Evolutionary conservation across 2,113 vertebrate species (phyloP), one percentile per base, ranked within the genome.

Genomic region (Mus spicilegus): DNA sequence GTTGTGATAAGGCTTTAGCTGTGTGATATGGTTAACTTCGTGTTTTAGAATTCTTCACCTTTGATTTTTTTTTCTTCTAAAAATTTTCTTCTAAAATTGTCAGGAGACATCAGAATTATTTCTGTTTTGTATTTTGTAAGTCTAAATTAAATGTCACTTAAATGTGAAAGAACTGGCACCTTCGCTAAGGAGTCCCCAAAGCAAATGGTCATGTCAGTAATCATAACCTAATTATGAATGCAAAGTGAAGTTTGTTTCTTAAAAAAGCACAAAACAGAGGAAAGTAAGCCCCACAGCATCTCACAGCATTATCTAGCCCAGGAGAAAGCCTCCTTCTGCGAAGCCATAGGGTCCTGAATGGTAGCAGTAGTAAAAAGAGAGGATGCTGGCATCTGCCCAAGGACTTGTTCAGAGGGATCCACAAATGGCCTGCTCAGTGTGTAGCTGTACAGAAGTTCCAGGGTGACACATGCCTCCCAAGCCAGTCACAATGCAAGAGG

Each of bases 401-500:
- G 96, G 95, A 94, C 97, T 54, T 98, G 96, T 98, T 95, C 98
- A 97, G 97, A 96, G 95, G 96, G 97, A 96, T 82, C 97, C 95
- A 98, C 97, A 86, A 97, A 97, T 89, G 98, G 97, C 98, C 97
- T 95, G 93, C 97, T 72, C 95, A 97, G 97, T 96, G 97, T 98
- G 98, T 97, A 98, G 98, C 98, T 98, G 96, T 98, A 97, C 98
- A 97, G 85, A 98, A 98, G 97, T 98, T 96, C 96, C 96, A 98
- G 98, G 98, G 99, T 99, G 99, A 99, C 99, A 99, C 98, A 99
- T 97, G 98, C 98, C 98, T 99, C 98, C 98, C 98, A 98, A 97
- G 98, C 97, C 96, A 98, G 98, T 99, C 98, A 98, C 98, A 98
- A 97, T 96, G 90, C 97, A 92, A 98, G 97, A 89, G 99, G 90